Percentiles rank a stretch among this genome's conserved stretches.
Conservation (phyloP, 2,113 vertebrate species). For the Sinocyclocheilus anophthalmus region DNA sequence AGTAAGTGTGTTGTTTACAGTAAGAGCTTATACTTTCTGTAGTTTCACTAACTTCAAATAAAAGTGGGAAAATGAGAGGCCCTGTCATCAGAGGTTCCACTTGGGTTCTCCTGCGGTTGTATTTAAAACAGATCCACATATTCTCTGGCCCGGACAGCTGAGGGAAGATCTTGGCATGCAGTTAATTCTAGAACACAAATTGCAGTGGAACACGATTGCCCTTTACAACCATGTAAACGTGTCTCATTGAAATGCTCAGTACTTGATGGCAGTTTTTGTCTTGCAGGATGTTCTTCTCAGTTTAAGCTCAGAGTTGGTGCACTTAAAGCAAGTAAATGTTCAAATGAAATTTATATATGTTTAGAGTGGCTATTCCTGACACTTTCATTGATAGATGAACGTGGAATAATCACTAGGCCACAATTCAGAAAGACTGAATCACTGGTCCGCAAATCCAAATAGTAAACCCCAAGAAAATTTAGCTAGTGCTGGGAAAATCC, state of each 20-base stretch:
- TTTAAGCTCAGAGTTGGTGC: background rate
- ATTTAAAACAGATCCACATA: constrained; percentile 38
- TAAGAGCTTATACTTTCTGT: constrained; percentile 72
- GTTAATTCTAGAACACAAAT: constrained; percentile 60
- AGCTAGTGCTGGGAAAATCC: too few relatives aligned
- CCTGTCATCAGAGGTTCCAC: constrained; percentile 71
- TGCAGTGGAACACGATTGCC: constrained; percentile 50
- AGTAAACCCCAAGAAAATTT: background rate
- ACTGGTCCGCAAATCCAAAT: background rate
- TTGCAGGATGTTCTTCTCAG: background rate
- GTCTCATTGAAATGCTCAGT: constrained; percentile 48
- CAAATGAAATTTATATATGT: background rate
- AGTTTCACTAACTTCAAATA: constrained; percentile 77
- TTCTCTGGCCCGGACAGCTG: constrained; percentile 40
- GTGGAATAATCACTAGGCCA: background rate
- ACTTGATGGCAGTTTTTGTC: background rate
- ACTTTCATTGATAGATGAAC: background rate
- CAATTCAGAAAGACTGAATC: background rate
- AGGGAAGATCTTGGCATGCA: constrained; percentile 50
- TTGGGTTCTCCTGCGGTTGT: constrained; percentile 66
- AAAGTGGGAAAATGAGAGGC: constrained; percentile 73
- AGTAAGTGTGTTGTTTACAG: constrained; percentile 79
- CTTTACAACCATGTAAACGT: constrained; percentile 63
- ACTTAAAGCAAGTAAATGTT: background rate
- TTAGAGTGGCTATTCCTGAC: background rate